Evolutionary conservation across 2,797 vertebrate genomes (phyloP).

Genomic region (Chelonia mydas): DNA sequence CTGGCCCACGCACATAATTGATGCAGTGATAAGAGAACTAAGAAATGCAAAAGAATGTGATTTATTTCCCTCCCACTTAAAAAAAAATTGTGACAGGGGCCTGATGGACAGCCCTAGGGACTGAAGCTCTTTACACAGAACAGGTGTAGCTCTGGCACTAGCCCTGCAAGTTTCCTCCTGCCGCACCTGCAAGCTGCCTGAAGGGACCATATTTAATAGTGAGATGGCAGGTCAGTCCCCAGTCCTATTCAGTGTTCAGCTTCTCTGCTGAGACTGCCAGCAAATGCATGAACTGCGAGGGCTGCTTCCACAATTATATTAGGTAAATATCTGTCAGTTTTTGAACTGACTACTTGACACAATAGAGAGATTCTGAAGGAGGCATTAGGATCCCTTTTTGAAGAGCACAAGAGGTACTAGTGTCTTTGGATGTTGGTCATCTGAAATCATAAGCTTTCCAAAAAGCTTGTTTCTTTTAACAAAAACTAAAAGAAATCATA

Average conservation of each 20-base stretch:
- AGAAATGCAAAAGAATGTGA: accelerated
- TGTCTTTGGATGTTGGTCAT: slow-evolving; percentile 19
- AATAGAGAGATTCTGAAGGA: slow-evolving; percentile 26
- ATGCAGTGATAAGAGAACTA: background rate
- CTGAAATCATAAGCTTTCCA: background rate
- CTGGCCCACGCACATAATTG: background rate
- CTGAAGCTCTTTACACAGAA: accelerated
- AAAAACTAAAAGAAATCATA: background rate
- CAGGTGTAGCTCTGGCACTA: background rate
- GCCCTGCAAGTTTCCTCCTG: background rate
- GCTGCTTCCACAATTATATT: background rate
- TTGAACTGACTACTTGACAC: slow-evolving; percentile 8
- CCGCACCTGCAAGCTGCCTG: background rate
- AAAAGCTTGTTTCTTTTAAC: background rate
- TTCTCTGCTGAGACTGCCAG: background rate
- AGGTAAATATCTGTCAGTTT: background rate
- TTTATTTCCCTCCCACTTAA: background rate
- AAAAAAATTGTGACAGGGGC: background rate
- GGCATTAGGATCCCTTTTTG: background rate
- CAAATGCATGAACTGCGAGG: slow-evolving; percentile 9
- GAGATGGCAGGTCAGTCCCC: background rate
- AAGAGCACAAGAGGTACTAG: slow-evolving; percentile 12
- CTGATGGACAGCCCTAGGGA: background rate
- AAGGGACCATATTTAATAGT: background rate
- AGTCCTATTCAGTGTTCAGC: background rate